Conservation (phyloP, 1,140 invertebrate species). For the Zaprionus camerounensis region DNA sequence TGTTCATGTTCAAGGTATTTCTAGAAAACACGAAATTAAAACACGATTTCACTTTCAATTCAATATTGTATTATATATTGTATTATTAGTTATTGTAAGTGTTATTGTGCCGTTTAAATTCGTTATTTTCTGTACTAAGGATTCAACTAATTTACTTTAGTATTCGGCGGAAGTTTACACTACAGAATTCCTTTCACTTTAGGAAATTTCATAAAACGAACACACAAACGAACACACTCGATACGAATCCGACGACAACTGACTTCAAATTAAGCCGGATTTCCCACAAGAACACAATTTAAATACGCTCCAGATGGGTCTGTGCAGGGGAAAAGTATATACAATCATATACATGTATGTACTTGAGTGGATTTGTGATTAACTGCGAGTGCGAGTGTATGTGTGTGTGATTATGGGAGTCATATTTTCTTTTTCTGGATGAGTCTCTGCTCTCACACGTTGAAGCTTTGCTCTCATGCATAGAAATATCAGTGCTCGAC, state of each 20-base stretch:
- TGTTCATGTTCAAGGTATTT: background rate
- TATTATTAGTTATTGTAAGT: background rate
- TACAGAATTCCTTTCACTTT: background rate
- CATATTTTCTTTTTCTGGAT: slow-evolving; percentile 3
- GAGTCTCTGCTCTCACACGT: background rate
- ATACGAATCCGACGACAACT: slow-evolving; percentile 50
- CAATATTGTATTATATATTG: background rate
- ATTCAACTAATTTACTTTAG: background rate
- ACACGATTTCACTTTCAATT: background rate
- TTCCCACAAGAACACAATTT: slow-evolving; percentile 64
- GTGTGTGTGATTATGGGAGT: background rate
- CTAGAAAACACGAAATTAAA: background rate
- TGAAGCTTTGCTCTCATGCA: background rate
- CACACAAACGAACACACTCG: slow-evolving; percentile 33
- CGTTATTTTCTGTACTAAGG: background rate
- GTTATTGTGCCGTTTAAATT: background rate
- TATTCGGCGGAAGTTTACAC: background rate
- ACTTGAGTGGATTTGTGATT: slow-evolving; percentile 1
- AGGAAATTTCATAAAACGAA: slow-evolving; percentile 6
- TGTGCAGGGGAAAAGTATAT: slow-evolving; percentile 21
- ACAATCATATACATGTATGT: slow-evolving; percentile 22
- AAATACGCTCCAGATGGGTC: slow-evolving; percentile 55
- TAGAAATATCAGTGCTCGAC: background rate
- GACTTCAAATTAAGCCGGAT: slow-evolving; percentile 67
- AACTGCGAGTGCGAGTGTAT: background rate